Evolutionary conservation across 2,888 invertebrate species (phyloP), one percentile per base, ranked within the genome.

Genomic region (Junonia oenone): DNA sequence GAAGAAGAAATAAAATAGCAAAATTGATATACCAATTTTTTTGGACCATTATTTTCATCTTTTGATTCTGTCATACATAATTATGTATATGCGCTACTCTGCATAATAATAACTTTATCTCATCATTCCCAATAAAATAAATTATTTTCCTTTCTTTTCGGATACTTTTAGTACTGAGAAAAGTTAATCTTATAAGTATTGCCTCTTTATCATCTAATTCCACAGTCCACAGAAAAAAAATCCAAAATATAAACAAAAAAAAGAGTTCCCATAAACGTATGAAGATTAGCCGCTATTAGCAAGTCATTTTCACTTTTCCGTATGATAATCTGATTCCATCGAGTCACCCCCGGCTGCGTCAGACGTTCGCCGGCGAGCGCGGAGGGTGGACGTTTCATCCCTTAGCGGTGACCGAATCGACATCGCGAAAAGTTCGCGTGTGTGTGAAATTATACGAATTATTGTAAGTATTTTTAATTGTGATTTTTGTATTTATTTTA

Each of bases 401-500:
- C 51, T 62, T 67, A 63, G 61, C 19, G 19, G 8, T 26, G 19
- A 43, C 58, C 55, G 59, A 11, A 4, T 53, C 56, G 8, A 13
- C 55, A 73, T 75, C 76, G 80, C 78, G 71, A 70, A 72, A 80
- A 82, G 77, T 82, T 81, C 51, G 40, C 47, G 55, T 49, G 51
- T 45, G 33, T 45, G 50, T 33, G 46, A 45, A 46, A 14, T 35
- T 47, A 43, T 51, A 26, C 50, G 56, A 59, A 56, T 59, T 56
- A 53, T 43, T 54, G 59, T 59, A 50, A 59, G 59, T 59, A 59
- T 51, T 19, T 49, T n/a, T n/a, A n/a, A 45, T 15, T 5, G 35
- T n/a, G 22, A 26, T 26, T 13, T 26, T 2, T 6, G 5, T 26
- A 14, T 17, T 4, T 38, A 38, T 38, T 38, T 37, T 13, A 37